Evolutionary conservation across 2,113 vertebrate species (phyloP), one percentile per base, ranked within the genome.

Genomic region (Muntiacus muntjak): DNA sequence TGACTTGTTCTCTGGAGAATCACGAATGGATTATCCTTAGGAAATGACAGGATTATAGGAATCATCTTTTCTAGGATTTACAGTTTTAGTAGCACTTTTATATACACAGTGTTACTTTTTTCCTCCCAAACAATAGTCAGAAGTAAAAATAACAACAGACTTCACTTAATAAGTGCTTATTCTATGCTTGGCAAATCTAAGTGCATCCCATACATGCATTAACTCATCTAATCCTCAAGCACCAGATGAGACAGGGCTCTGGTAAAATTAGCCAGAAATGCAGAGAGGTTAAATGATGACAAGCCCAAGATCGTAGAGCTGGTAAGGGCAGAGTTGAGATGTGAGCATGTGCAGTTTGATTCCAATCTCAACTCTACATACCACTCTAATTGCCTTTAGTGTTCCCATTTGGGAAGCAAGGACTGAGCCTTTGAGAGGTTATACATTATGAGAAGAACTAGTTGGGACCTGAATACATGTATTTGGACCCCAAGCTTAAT

Each of bases 11-110:
- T 79, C 76, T 93, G 36, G 86, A 90, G 92, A 97, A 92, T 94
- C 33, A 33, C 43, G 30, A 94, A 52, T 89, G 84, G 54, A 21
- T 78, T 91, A 85, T 86, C 76, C 50, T 90, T 67, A 64, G 89
- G 87, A 97, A 97, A 94, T 52, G 28, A 50, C 25, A 60, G 57
- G 43, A 89, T 67, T 92, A 76, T 78, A 23, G n/a, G 52, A 89
- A 92, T 94, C 58, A 88, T 91, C 88, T 95, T 95, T 91, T 74
- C 82, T 91, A 79, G 54, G 40, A 82, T 95, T 88, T 91, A 94
- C 28, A n/a, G 84, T 74, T 86, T 86, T 95, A 94, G 71, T 83
- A 60, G 43, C 25, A 79, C 55, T 74, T 97, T 93, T 67, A 57
- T 55, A 91, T 55, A 50, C 14, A 50, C 14, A 58, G 67, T 97